These are phyloP conservation scores for Tryphoninae sp. DNA, from an alignment of 2,888 invertebrate species.

Conservation along the genomic window DNA sequence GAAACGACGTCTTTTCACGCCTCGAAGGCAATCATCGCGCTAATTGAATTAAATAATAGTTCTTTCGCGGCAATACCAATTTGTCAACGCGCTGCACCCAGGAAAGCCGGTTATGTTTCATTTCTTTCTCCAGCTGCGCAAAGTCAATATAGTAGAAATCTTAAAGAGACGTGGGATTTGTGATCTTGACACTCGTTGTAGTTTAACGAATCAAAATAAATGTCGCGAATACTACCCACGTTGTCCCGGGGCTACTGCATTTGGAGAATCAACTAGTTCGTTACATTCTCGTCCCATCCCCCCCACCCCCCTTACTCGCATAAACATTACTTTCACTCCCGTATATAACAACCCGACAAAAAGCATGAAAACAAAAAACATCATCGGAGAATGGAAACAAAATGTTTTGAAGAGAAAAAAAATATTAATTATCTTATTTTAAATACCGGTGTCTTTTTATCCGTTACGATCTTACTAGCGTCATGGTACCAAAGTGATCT, in stretches of 20 bases:
- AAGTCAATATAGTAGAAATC: not conserved
- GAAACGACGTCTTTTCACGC: constrained; percentile 21
- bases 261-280: constrained; percentile 45
- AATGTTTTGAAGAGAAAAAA: constrained; percentile 1
- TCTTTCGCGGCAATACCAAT: not conserved
- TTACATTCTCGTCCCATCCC: constrained; percentile 27
- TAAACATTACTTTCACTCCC: constrained; percentile 56
- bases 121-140: not conserved
- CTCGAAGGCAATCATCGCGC: constrained; percentile 23
- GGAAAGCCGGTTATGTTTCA: not conserved
- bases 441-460: not conserved
- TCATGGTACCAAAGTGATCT: constrained; percentile 8
- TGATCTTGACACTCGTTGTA: constrained; percentile 45
- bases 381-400: not conserved
- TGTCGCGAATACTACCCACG: constrained; percentile 43
- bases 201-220: constrained; percentile 13
- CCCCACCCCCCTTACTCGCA: constrained; percentile 15
- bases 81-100: constrained; percentile 1
- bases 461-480: not conserved
- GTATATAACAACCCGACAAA: not conserved
- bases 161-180: not conserved
- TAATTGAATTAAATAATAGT: constrained; percentile 28
- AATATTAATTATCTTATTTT: not conserved
- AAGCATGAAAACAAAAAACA: not conserved
- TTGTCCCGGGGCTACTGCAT: constrained; percentile 30